A percentile compares a stretch with the other conserved stretches of the same genome.
phyloP scores from a whole-genome alignment of 2,888 invertebrate species.

The Teleiodes luculella region DNA sequence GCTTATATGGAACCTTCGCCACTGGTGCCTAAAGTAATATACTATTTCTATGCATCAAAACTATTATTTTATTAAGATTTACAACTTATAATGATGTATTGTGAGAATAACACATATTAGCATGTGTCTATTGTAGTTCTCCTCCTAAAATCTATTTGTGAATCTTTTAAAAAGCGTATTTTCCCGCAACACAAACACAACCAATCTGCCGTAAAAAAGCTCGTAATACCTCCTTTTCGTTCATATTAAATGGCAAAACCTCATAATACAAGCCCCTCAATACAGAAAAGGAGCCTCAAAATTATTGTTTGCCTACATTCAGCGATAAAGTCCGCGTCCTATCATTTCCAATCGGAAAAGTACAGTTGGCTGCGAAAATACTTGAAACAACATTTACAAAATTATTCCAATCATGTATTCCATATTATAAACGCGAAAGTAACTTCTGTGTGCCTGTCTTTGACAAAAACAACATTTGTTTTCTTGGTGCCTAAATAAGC shows the following conservation, averaged over 20 bases:
- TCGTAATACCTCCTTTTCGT: not conserved
- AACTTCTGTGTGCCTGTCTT: too few species aligned
- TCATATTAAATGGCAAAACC: constrained; percentile 8
- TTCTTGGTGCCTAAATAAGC: too few species aligned
- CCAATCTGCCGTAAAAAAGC: constrained; percentile 8
- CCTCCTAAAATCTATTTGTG: not conserved
- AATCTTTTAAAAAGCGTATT: not conserved
- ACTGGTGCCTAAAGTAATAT: too few species aligned
- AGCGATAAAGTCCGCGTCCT: not conserved
- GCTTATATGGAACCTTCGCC: too few species aligned
- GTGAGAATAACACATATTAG: too few species aligned
- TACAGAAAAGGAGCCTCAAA: constrained; percentile 5
- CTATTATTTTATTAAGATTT: too few species aligned
- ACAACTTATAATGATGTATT: too few species aligned
- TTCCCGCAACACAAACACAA: not conserved
- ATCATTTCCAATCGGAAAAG: constrained; percentile 9
- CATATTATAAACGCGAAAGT: too few species aligned
- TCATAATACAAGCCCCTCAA: constrained; percentile 7
- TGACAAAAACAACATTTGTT: too few species aligned
- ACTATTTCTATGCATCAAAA: too few species aligned
- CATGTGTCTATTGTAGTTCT: too few species aligned
- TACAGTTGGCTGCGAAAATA: not conserved
- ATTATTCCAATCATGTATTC: not conserved
- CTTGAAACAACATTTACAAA: not conserved
- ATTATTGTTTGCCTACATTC: constrained; percentile 9